Conservation (phyloP, 2,113 vertebrate genomes). For the Microtus ochrogaster region DNA sequence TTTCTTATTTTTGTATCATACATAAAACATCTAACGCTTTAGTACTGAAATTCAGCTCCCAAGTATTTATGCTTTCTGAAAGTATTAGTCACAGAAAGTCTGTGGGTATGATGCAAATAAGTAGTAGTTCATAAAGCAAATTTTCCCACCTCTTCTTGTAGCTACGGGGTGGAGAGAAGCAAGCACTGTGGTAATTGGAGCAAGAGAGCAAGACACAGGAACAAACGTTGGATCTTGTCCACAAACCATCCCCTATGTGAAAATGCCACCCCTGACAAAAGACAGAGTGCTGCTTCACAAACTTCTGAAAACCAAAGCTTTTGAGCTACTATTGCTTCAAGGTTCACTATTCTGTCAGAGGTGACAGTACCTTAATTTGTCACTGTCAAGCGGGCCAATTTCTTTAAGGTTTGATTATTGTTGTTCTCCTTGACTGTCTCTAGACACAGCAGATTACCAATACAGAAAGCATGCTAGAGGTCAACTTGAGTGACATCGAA, state of each 20-base stretch:
- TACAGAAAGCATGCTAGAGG: constrained; percentile 61
- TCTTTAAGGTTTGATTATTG: constrained; percentile 64
- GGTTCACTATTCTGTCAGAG: constrained; percentile 65
- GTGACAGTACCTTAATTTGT: constrained; percentile 74
- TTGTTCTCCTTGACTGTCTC: constrained; percentile 52
- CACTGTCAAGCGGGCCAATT: constrained; percentile 65
- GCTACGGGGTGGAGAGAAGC: neutral
- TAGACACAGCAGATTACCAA: constrained; percentile 62
- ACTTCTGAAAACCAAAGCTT: constrained; percentile 68
- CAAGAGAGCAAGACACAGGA: neutral
- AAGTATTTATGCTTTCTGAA: constrained; percentile 23
- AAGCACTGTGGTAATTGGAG: neutral
- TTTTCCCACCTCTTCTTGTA: neutral
- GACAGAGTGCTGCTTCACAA: constrained; percentile 16
- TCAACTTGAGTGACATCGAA: constrained; percentile 67
- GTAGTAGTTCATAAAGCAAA: constrained; percentile 26
- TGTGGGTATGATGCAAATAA: constrained; percentile 7
- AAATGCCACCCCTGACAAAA: neutral
- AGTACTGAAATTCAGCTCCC: neutral
- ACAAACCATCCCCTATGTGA: constrained; percentile 41
- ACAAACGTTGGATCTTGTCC: constrained; percentile 5
- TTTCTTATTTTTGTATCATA: constrained; percentile 35
- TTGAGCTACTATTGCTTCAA: constrained; percentile 60
- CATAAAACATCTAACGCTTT: constrained; percentile 27
- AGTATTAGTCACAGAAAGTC: neutral